A percentile compares a stretch with the other conserved stretches of the same genome.
These are phyloP conservation scores for Vombatus ursinus DNA, from an alignment of 2,113 vertebrate genomes.

Conservation along the genomic window DNA sequence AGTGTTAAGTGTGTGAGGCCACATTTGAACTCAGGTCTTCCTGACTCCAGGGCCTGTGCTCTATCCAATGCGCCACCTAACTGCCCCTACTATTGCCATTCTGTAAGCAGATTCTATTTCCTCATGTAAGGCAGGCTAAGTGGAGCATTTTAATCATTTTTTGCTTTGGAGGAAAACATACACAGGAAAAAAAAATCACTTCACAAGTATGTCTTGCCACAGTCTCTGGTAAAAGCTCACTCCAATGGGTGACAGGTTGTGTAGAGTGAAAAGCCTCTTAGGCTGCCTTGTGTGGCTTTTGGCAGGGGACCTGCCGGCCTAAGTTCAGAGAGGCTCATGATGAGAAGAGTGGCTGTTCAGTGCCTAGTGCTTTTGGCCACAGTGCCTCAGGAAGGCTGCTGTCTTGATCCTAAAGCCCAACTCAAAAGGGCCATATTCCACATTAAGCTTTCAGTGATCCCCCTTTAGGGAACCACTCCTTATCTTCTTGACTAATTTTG, in stretches of 20 bases:
- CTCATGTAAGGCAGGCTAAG: neutral
- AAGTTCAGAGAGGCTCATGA: neutral
- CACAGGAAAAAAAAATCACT: neutral
- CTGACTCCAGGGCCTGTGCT: too few species aligned
- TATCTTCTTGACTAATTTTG: neutral
- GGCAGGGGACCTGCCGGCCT: too few species aligned
- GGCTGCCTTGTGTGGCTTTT: too few species aligned
- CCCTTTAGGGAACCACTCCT: neutral
- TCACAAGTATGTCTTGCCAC: neutral
- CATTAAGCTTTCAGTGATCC: neutral
- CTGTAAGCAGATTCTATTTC: conserved; percentile 15
- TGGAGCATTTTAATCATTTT: conserved; percentile 37
- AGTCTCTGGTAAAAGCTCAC: neutral
- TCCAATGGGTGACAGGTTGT: neutral
- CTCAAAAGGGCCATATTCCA: neutral
- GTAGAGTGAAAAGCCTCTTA: neutral
- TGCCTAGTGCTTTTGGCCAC: too few species aligned
- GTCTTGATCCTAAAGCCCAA: neutral
- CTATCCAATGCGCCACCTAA: too few species aligned
- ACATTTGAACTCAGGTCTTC: too few species aligned
- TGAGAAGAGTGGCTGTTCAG: neutral
- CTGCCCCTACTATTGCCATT: conserved; percentile 24
- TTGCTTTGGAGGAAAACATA: conserved; percentile 10
- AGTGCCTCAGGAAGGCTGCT: neutral
- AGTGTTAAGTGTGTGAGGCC: too few species aligned